These are phyloP conservation scores for Bombus breviceps DNA, from an alignment of 1,140 invertebrate genomes.

Conservation along the genomic window DNA sequence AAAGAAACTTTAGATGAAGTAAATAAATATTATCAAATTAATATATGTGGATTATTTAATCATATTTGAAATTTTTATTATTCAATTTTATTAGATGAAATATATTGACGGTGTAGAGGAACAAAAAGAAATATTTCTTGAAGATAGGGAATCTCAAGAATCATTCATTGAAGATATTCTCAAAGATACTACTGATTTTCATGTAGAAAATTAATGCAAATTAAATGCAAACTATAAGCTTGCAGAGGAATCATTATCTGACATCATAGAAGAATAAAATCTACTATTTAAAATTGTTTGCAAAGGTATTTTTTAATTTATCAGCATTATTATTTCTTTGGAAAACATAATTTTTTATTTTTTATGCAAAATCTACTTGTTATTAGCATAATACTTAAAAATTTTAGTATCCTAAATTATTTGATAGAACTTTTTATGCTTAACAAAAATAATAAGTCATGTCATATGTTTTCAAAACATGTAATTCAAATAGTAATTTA, in stretches of 20 bases:
- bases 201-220: not conserved
- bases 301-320: not conserved
- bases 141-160: not conserved
- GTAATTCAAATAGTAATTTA: not conserved
- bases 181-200: not conserved
- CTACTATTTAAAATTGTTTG: not conserved
- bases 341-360: not conserved
- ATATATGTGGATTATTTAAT: not conserved
- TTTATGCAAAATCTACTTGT: not conserved
- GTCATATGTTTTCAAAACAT: not conserved
- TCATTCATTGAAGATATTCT: not conserved
- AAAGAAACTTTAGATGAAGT: conserved; percentile 1
- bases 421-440: not conserved
- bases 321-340: not conserved
- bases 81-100: not conserved
- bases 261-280: conserved; percentile 1
- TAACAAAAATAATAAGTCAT: not conserved
- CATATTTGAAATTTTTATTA: not conserved
- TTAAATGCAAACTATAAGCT: not conserved
- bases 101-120: not conserved
- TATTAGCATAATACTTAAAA: not conserved
- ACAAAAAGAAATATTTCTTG: not conserved
- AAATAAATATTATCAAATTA: conserved; percentile 9
- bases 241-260: not conserved
- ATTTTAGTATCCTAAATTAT: not conserved